phyloP scores from a whole-genome alignment of 2,888 invertebrate species.

The Myopa tessellatipennis region DNA sequence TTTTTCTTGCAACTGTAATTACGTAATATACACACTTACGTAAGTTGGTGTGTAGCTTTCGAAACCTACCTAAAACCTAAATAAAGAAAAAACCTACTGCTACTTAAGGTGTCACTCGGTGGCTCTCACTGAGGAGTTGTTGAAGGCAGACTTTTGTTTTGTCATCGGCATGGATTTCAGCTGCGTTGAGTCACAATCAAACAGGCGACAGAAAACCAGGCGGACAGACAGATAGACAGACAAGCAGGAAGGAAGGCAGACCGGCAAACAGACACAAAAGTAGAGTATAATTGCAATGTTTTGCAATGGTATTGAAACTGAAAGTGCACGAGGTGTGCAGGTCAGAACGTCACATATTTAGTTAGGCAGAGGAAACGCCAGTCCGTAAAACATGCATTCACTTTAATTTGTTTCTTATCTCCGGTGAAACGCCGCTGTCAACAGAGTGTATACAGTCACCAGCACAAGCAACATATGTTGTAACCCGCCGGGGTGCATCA shows the following conservation, averaged over 20 bases:
- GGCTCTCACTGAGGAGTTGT: slow-evolving; percentile 5
- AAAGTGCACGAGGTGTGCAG: slow-evolving; percentile 39
- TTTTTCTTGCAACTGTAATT: background rate
- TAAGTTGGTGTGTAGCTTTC: background rate
- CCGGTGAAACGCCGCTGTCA: background rate
- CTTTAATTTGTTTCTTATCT: background rate
- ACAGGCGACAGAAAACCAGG: background rate
- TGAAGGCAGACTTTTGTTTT: slow-evolving; percentile 14
- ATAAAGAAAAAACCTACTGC: background rate
- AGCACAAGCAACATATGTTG: background rate
- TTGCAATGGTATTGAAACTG: slow-evolving; percentile 41
- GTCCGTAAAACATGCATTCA: background rate
- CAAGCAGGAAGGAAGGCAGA: background rate
- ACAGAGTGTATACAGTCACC: background rate
- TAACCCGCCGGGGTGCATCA: background rate
- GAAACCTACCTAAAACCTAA: background rate
- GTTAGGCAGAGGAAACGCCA: slow-evolving; percentile 14
- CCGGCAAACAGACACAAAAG: background rate
- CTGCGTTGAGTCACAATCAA: background rate
- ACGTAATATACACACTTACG: background rate
- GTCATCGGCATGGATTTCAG: slow-evolving; percentile 8
- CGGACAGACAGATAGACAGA: background rate
- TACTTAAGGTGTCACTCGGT: slow-evolving; percentile 6
- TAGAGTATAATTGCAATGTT: slow-evolving; percentile 12
- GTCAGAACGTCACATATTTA: background rate